Evolutionary conservation across 2,888 invertebrate species (phyloP).

Genomic region (Tipula confusa): DNA sequence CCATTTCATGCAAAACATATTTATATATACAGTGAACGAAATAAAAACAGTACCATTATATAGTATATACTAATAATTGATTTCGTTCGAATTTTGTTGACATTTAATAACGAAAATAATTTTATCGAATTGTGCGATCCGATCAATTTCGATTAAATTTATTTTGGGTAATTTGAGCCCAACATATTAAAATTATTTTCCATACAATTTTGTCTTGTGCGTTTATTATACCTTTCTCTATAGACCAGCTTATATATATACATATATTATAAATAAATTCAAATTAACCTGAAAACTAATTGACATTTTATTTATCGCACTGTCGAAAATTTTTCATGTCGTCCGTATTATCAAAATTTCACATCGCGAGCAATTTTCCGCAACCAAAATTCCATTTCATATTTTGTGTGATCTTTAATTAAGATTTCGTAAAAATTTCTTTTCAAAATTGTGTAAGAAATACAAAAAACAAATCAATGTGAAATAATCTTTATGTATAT

Average conservation of each 20-base stretch:
- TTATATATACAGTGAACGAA: background rate
- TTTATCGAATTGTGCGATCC: background rate
- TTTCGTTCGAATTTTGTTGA: background rate
- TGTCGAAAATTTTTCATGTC: background rate
- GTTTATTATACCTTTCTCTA: background rate
- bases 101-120: background rate
- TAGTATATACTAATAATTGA: background rate
- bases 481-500: background rate
- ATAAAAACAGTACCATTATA: background rate
- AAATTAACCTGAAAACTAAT: constrained; percentile 20
- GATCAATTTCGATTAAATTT: constrained; percentile 10
- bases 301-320: background rate
- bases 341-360: background rate
- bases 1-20: background rate
- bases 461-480: background rate
- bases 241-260: too few species aligned
- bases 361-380: background rate
- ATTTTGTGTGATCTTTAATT: background rate
- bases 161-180: background rate
- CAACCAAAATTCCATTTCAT: background rate
- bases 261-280: too few species aligned
- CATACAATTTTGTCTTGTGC: background rate
- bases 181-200: background rate
- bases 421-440: background rate
- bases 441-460: background rate